Percentiles rank a stretch among this genome's conserved stretches.
These are phyloP conservation scores for Chelon labrosus DNA, from an alignment of 2,797 vertebrate genomes.

Conservation along the genomic window DNA sequence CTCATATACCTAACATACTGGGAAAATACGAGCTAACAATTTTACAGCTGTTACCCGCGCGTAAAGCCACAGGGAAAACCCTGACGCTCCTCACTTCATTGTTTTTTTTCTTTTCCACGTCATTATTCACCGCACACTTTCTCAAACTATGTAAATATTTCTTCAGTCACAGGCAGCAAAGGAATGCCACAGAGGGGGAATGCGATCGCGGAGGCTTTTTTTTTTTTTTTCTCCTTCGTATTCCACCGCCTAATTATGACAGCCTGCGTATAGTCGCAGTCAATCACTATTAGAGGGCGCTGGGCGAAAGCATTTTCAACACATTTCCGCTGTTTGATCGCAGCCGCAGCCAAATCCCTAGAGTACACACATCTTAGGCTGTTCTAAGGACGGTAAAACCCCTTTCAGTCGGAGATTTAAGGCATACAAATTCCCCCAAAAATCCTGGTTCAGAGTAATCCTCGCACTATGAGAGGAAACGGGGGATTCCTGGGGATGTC, in stretches of 20 bases:
- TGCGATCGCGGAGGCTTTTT: conserved; percentile 19
- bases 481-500: conserved; percentile 46
- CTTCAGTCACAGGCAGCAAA: conserved; percentile 47
- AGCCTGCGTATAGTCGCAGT: conserved; percentile 41
- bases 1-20: not conserved
- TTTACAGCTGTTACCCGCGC: not conserved
- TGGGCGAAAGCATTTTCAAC: conserved; percentile 38
- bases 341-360: conserved; percentile 53
- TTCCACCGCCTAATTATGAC: conserved; percentile 52
- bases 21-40: not conserved
- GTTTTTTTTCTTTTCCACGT: conserved; percentile 62
- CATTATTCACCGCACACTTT: conserved; percentile 57
- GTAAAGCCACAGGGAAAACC: conserved; percentile 8
- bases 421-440: conserved; percentile 67
- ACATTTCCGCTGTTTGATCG: conserved; percentile 50
- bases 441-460: conserved; percentile 69
- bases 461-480: conserved; percentile 40
- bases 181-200: conserved; percentile 59
- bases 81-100: conserved; percentile 25
- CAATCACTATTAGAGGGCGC: conserved; percentile 50
- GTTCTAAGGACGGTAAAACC: conserved; percentile 69
- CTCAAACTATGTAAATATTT: conserved; percentile 74
- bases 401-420: conserved; percentile 74
- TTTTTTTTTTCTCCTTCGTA: conserved; percentile 9
- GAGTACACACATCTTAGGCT: conserved; percentile 25